Base-by-base conservation (phyloP, 1,140 invertebrate species). In the Drosophila sturtevanti region DNA sequence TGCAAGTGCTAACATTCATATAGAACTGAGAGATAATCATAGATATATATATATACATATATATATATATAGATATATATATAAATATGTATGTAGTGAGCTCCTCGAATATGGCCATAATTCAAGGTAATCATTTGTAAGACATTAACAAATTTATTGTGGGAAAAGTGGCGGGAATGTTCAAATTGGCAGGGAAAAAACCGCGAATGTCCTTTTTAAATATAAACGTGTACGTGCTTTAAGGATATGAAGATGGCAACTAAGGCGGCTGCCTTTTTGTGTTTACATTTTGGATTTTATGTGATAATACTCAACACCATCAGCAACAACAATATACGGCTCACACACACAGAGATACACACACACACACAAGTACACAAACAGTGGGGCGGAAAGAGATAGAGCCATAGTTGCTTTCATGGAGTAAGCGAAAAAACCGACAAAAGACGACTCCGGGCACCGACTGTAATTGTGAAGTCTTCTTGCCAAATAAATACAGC, bases 251-350 rank as follows among this genome's bases (percentile, higher is more conserved):
- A 62, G 7, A 16, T 72, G 63, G 16, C 41, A 48, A 48, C 60
- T 55, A 75, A 12, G n/a, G 48, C 21, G 16, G 60, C 31, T 44
- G 68, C 63, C 76, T 77, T 54, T 48, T 67, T 89, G 84, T 87
- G 84, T 87, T 87, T 87, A 89, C 79, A 89, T 84, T 87, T 84
- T 76, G 80, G 76, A 89, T 89, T 87, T 87, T 87, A 87, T 89
- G 84, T 75, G 77, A 87, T 87, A 89, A 87, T 87, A 71, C 79
- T 75, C 74, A 77, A 80, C 84, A 79, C 72, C 79, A 89, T 79
- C 77, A 82, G 68, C 68, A 66, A 22, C 48, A 62, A 63, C 51
- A 68, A 69, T 48, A 44, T 24, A 24, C 24, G 24, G 24, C 24
- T 1, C 27, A 31, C 1, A 31, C 7, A 31, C 5, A 31, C 27